phyloP scores from a whole-genome alignment of 1,140 invertebrate genomes.

The Charaxes varanes region DNA sequence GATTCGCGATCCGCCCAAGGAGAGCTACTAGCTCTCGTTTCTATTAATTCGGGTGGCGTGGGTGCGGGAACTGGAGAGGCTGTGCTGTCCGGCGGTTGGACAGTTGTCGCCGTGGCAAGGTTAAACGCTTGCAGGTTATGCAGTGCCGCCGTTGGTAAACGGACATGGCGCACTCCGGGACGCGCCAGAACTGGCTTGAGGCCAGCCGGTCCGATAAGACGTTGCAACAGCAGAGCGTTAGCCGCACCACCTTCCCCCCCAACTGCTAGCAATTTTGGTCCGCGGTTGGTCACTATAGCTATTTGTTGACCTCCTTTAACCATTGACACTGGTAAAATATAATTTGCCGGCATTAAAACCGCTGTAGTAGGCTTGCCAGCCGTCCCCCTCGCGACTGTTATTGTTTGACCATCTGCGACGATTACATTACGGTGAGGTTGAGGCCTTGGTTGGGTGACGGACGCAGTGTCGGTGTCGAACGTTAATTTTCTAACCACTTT shows the following conservation, averaged over 20 bases:
- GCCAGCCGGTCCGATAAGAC: slow-evolving; percentile 63
- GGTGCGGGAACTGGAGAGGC: slow-evolving; percentile 33
- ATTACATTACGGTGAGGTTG: slow-evolving; percentile 73
- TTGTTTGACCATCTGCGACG: slow-evolving; percentile 74
- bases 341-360: slow-evolving; percentile 80
- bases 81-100: slow-evolving; percentile 45
- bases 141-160: slow-evolving; percentile 62
- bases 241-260: slow-evolving; percentile 68
- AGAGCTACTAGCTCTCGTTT: slow-evolving; percentile 42
- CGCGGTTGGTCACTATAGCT: slow-evolving; percentile 80
- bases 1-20: slow-evolving; percentile 47
- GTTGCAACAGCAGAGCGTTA: slow-evolving; percentile 68
- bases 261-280: slow-evolving; percentile 78
- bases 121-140: slow-evolving; percentile 70
- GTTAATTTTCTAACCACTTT: slow-evolving; percentile 65
- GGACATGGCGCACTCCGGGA: slow-evolving; percentile 63
- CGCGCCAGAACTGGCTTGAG: slow-evolving; percentile 63
- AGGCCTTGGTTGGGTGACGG: slow-evolving; percentile 24
- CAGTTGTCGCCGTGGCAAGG: slow-evolving; percentile 37
- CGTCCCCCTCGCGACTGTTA: slow-evolving; percentile 62
- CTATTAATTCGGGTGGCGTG: slow-evolving; percentile 45
- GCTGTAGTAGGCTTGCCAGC: slow-evolving; percentile 74
- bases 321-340: slow-evolving; percentile 80
- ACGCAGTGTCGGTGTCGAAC: slow-evolving; percentile 52
- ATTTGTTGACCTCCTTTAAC: slow-evolving; percentile 82